Percentiles rank a stretch among this genome's conserved stretches.
These are phyloP conservation scores for Epiblema foenella DNA, from an alignment of 2,888 invertebrate genomes.

Conservation along the genomic window DNA sequence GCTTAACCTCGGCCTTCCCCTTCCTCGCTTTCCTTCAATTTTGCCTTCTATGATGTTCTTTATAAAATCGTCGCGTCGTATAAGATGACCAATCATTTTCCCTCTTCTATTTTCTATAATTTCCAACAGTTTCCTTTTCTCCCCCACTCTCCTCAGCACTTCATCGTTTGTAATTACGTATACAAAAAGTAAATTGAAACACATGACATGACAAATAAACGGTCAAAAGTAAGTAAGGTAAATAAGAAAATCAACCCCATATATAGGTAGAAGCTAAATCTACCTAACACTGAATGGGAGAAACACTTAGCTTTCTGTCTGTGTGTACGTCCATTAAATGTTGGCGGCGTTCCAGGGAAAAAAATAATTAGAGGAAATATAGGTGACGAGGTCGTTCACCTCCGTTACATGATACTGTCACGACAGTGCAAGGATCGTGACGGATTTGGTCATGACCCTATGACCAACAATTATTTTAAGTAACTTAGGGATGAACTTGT, in stretches of 20 bases:
- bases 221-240: background rate
- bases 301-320: slow-evolving; percentile 43
- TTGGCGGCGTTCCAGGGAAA: slow-evolving; percentile 57
- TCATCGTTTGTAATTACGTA: too few species aligned
- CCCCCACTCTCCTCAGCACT: too few species aligned
- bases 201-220: too few species aligned
- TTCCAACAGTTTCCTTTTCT: too few species aligned
- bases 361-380: slow-evolving; percentile 56
- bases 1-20: too few species aligned
- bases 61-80: too few species aligned
- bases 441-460: slow-evolving; percentile 25
- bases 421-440: slow-evolving; percentile 8
- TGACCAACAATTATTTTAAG: background rate
- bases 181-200: too few species aligned
- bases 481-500: background rate
- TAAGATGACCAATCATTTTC: too few species aligned
- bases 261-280: slow-evolving; percentile 24
- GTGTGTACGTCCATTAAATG: slow-evolving; percentile 53
- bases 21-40: too few species aligned
- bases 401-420: slow-evolving; percentile 35
- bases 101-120: too few species aligned
- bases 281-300: slow-evolving; percentile 34
- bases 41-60: too few species aligned
- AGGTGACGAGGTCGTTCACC: slow-evolving; percentile 55
- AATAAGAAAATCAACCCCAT: background rate